Evolutionary conservation across 2,888 invertebrate genomes (phyloP), one percentile per base, ranked within the genome.

Genomic region (Cordilura impudica): DNA sequence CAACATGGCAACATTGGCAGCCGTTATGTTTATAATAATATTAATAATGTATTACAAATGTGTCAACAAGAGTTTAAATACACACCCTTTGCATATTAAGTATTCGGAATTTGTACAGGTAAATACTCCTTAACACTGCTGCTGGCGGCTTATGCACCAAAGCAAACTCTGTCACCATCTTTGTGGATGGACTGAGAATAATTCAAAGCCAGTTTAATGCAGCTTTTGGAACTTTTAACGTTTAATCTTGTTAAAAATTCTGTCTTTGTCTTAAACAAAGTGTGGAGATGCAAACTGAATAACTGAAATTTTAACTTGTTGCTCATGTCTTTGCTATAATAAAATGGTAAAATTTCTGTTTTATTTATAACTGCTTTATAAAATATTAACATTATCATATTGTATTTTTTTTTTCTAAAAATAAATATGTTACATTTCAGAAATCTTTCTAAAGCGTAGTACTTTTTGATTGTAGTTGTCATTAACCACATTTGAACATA

Each of bases 1-100:
- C 19, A 19, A 18, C 12, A 49, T 29, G 23, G 10, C 61, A 67
- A 61, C 23, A 31, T 31, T 21, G 8, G 26, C 21, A 16, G 31
- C 23, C 53, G 10, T 39, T 53, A 16, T 7, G 10, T 60, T n/a
- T n/a, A n/a, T n/a, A n/a, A 23, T 43, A 66, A 45, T 31, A 73
- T 73, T 66, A 53, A 73, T 51, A 51, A 60, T 60, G 29, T 66
- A 31, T 23, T 10, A 60, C 66, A 66, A 65, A 53, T 60, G 51
- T 73, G 29, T 39, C 49, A 51, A 51, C 73, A 66, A 43, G 39
- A 43, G 18, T 56, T 56, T 56, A 39, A 56, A 66, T n/a, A 39
- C 23, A 39, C 16, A 53, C 39, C 39, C 35, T 39, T 5, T n/a
- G n/a, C n/a, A 39, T 21, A 39, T n/a, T 43, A 39, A n/a, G n/a